Evolutionary conservation across 2,797 vertebrate species (phyloP), one percentile per base, ranked within the genome.

Genomic region (Vultur gryphus): DNA sequence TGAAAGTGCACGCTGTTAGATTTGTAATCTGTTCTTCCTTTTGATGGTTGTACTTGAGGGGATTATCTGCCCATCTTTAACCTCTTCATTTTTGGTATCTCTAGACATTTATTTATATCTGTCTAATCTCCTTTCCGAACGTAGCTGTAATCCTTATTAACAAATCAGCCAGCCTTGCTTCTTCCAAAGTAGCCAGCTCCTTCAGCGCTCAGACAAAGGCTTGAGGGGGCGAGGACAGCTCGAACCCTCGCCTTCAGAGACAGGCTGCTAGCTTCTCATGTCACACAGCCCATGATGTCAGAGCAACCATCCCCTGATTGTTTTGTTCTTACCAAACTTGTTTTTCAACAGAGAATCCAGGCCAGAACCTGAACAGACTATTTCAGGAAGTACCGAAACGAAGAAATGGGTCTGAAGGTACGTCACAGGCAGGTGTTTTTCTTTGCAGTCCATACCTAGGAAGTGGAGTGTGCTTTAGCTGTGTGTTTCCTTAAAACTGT

Each of bases 321-420:
- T 98, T 98, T 98, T 98, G 98, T 98, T 98, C 98, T 98, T 98
- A 98, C 98, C 98, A 97, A 98, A 99, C 99, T 99, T 99, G 99
- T 99, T 99, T 99, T 99, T 99, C 99, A 99, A 99, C 99, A 99
- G 99, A 99, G 99, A 99, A 99, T 99, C 99, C 99, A 99, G 99
- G 99, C 99, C 99, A 99, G 99, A 99, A 99, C 99, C 99, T 99
- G 99, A 99, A 99, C 99, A 98, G 99, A 98, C 98, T 99, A 98
- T 99, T 99, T 99, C 99, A 99, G 99, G 99, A 99, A 98, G 99
- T 98, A 98, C 99, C 99, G 99, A 99, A 99, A 99, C 99, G 99
- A 99, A 99, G 99, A 99, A 98, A 99, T 99, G 98, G 98, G 98
- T 99, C 99, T 97, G 99, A 99, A 99, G 99, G 99, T 99, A 99